Conservation (phyloP, 2,113 vertebrate genomes). For the Oryzias melastigma region DNA sequence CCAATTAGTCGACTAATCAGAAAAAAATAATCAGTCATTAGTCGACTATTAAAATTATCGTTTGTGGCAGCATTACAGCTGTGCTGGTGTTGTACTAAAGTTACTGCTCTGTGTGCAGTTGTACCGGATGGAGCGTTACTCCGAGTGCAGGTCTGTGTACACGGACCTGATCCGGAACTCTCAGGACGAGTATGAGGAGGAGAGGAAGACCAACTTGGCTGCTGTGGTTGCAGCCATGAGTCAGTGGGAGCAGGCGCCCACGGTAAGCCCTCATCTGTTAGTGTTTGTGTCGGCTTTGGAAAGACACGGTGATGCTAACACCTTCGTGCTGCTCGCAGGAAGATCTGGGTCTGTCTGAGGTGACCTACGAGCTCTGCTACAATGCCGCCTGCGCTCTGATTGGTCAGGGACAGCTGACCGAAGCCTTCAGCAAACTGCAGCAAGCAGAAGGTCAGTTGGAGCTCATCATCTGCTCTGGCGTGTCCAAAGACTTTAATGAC, state of each 20-base stretch:
- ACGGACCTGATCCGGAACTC: slow-evolving; percentile 96
- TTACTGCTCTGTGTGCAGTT: slow-evolving; percentile 71
- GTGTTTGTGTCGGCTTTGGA: slow-evolving; percentile 6
- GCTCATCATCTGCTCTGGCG: neutral
- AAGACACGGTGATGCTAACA: neutral
- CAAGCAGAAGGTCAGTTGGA: slow-evolving; percentile 87
- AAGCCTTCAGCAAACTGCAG: slow-evolving; percentile 87
- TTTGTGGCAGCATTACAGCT: too few species aligned
- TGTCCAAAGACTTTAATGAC: neutral
- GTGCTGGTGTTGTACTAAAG: too few species aligned
- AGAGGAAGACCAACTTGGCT: slow-evolving; percentile 95
- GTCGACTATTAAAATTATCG: too few species aligned
- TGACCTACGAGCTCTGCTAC: slow-evolving; percentile 94
- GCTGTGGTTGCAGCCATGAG: slow-evolving; percentile 93
- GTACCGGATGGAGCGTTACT: slow-evolving; percentile 91
- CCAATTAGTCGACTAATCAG: too few species aligned
- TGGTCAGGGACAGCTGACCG: slow-evolving; percentile 86
- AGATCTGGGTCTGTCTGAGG: slow-evolving; percentile 89
- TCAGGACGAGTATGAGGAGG: slow-evolving; percentile 98
- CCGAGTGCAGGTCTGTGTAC: slow-evolving; percentile 89
- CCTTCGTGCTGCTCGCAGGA: slow-evolving; percentile 74
- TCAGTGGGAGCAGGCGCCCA: slow-evolving; percentile 86
- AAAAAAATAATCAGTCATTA: too few species aligned
- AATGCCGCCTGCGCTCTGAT: slow-evolving; percentile 90
- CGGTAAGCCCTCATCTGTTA: slow-evolving; percentile 68